These are phyloP conservation scores for Hephaestus fuliginosus DNA, from an alignment of 2,797 vertebrate genomes.

Conservation along the genomic window DNA sequence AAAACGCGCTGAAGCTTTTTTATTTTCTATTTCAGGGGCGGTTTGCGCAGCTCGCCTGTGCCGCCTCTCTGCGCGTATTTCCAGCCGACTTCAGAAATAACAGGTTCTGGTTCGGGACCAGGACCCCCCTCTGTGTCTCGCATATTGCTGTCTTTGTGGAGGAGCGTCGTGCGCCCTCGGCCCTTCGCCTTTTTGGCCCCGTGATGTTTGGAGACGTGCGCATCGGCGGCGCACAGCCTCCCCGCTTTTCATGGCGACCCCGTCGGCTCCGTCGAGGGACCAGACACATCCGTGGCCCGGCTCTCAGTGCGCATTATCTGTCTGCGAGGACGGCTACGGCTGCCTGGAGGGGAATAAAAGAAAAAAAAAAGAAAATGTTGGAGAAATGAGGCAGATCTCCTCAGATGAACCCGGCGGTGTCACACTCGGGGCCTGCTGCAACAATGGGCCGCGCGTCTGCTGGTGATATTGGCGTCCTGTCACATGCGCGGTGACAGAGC, in stretches of 20 bases:
- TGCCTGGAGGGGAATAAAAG: background rate
- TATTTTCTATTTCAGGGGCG: constrained; percentile 1
- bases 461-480: background rate
- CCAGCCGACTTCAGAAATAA: constrained; percentile 15
- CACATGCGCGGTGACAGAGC: background rate
- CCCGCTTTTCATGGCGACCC: constrained; percentile 43
- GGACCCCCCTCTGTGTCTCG: background rate
- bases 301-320: background rate
- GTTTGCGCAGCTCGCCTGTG: constrained; percentile 49
- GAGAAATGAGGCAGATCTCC: constrained; percentile 18
- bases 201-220: constrained; percentile 49
- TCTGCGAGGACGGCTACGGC: background rate
- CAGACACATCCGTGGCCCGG: constrained; percentile 19
- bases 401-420: constrained; percentile 41
- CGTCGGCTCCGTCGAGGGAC: constrained; percentile 16
- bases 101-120: background rate
- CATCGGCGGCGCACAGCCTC: constrained; percentile 38
- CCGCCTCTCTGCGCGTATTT: constrained; percentile 5
- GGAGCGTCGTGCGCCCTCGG: constrained; percentile 37
- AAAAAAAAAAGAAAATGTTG: constrained; percentile 4
- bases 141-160: constrained; percentile 14
- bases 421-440: constrained; percentile 34
- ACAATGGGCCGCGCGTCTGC: background rate
- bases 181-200: background rate
- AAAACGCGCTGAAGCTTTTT: background rate